A percentile compares a stretch with the other conserved stretches of the same genome.
Evolutionary conservation across 2,888 invertebrate species (phyloP).

Genomic region (Yponomeuta sedellus): DNA sequence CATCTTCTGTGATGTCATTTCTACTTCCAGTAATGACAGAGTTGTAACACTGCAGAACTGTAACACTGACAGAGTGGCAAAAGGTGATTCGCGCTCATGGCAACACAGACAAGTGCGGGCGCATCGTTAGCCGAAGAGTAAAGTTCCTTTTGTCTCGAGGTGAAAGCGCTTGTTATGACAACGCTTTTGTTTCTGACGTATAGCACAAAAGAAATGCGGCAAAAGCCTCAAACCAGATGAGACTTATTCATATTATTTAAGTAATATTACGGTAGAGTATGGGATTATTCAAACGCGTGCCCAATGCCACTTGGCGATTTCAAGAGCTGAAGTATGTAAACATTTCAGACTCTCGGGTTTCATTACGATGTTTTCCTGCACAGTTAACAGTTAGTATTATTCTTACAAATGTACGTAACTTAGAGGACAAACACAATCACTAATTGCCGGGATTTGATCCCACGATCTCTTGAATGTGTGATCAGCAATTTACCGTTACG

Average conservation of each 20-base stretch:
- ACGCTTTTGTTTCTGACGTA: constrained; percentile 49
- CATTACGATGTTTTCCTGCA: too few relatives aligned
- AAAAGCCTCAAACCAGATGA: too few relatives aligned
- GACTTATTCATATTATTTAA: not conserved
- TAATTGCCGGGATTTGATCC: too few relatives aligned
- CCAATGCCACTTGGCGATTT: too few relatives aligned
- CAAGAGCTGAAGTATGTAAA: too few relatives aligned
- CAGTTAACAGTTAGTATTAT: too few relatives aligned
- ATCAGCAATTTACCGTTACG: too few relatives aligned
- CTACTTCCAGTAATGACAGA: not conserved
- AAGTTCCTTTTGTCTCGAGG: constrained; percentile 62
- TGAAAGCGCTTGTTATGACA: constrained; percentile 46
- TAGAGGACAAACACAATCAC: too few relatives aligned
- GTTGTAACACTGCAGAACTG: not conserved
- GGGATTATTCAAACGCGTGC: too few relatives aligned
- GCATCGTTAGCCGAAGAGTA: constrained; percentile 58
- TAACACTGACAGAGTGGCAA: not conserved
- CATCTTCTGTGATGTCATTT: not conserved
- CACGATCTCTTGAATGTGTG: too few relatives aligned
- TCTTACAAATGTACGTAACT: too few relatives aligned
- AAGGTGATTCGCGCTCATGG: constrained; percentile 34
- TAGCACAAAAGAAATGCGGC: constrained; percentile 36
- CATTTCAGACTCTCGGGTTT: too few relatives aligned
- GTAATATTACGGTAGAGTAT: not conserved
- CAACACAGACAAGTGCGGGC: constrained; percentile 38